Percentiles rank a stretch among this genome's conserved stretches.
Conservation (phyloP, 1,140 invertebrate genomes). For the Nephila pilipes region DNA sequence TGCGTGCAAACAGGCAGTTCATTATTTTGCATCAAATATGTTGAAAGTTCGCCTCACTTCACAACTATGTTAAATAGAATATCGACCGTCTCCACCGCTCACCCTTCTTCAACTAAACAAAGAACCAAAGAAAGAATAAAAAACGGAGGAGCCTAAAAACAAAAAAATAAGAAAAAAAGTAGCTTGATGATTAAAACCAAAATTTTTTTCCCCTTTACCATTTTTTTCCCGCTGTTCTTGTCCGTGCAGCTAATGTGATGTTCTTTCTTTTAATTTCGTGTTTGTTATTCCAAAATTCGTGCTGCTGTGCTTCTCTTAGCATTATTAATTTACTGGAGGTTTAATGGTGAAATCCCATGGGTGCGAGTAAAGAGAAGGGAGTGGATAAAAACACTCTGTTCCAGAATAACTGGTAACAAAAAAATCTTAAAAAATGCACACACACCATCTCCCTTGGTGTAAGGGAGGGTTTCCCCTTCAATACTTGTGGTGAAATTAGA, state of each 20-base stretch:
- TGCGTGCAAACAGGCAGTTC: constrained; percentile 68
- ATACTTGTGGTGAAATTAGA: constrained; percentile 64
- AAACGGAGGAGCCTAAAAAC: background rate
- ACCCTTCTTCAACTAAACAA: background rate
- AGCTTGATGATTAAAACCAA: constrained; percentile 73
- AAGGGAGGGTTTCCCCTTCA: background rate
- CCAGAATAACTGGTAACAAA: background rate
- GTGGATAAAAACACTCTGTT: background rate
- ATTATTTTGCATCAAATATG: constrained; percentile 72
- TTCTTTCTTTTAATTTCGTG: constrained; percentile 73
- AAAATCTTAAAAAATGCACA: background rate
- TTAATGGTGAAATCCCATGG: constrained; percentile 36
- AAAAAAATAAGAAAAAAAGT: constrained; percentile 47
- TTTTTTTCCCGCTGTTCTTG: background rate
- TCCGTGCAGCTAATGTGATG: constrained; percentile 29
- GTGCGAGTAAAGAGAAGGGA: background rate
- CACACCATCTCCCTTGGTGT: background rate
- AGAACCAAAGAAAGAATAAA: constrained; percentile 1
- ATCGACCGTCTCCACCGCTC: background rate
- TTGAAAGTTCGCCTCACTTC: constrained; percentile 68
- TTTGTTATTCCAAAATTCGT: constrained; percentile 73
- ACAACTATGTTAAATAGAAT: constrained; percentile 75
- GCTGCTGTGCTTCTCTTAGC: background rate
- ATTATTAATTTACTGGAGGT: constrained; percentile 71
- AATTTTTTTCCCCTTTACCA: constrained; percentile 16